Evolutionary conservation across 2,797 vertebrate genomes (phyloP).

Genomic region (Prunella strophiata): DNA sequence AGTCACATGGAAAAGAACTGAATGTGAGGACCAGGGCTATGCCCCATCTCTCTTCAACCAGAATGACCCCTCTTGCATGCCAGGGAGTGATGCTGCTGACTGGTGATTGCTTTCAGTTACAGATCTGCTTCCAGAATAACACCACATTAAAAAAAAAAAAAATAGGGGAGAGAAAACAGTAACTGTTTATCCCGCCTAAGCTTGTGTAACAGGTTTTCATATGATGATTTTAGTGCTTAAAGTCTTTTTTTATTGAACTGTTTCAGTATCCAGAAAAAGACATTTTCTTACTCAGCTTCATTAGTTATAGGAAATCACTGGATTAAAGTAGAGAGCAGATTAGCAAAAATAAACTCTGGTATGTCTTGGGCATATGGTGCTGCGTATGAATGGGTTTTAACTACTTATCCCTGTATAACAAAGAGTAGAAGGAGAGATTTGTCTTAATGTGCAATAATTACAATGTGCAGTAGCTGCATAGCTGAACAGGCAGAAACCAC

Average conservation of each 20-base stretch:
- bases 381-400: constrained; percentile 30
- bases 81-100: background rate
- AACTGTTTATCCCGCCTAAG: constrained; percentile 7
- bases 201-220: constrained; percentile 26
- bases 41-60: background rate
- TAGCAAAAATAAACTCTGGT: constrained; percentile 52
- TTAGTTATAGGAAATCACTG: constrained; percentile 50
- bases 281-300: constrained; percentile 34
- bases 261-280: background rate
- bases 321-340: constrained; percentile 62
- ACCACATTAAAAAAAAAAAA: background rate
- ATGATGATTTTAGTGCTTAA: background rate
- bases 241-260: background rate
- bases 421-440: constrained; percentile 50
- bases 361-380: constrained; percentile 49
- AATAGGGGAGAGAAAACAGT: background rate
- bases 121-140: background rate
- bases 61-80: background rate
- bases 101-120: background rate
- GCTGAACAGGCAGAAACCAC: background rate
- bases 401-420: constrained; percentile 35
- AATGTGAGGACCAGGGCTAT: background rate
- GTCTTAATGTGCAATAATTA: background rate
- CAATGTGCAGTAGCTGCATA: background rate
- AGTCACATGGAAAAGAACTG: background rate